Percentiles rank a stretch among this genome's conserved stretches.
Conservation (phyloP, 2,113 vertebrate genomes). For the Hyperopisus bebe region DNA sequence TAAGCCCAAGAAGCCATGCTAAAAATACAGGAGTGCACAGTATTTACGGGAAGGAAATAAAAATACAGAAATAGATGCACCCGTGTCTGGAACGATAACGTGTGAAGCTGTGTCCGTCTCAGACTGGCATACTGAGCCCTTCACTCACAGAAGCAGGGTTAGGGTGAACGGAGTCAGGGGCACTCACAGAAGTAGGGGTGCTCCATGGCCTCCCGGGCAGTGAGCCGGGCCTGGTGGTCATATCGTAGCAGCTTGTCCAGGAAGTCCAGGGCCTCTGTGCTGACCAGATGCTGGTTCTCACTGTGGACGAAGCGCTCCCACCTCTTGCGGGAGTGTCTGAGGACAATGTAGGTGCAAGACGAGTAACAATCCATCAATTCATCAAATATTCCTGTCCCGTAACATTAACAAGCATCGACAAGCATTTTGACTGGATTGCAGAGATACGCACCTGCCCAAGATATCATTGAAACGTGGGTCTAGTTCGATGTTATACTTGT, state of each 20-base stretch:
- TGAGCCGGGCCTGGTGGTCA: slow-evolving; percentile 21
- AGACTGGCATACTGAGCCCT: not conserved
- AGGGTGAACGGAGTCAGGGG: not conserved
- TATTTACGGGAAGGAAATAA: not conserved
- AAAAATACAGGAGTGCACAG: not conserved
- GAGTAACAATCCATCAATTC: not conserved
- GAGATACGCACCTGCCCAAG: slow-evolving; percentile 43
- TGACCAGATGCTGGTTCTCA: slow-evolving; percentile 25
- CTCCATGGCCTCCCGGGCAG: slow-evolving; percentile 22
- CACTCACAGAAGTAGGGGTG: slow-evolving; percentile 24
- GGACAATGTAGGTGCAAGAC: not conserved
- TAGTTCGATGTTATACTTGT: slow-evolving; percentile 52
- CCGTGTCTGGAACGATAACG: not conserved
- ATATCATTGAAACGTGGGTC: slow-evolving; percentile 51
- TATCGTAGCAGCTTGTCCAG: slow-evolving; percentile 23
- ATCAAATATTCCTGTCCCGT: not conserved
- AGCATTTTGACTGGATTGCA: not conserved
- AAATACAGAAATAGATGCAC: not conserved
- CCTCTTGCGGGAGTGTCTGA: slow-evolving; percentile 24
- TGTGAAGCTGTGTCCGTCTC: not conserved
- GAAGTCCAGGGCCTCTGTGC: slow-evolving; percentile 22
- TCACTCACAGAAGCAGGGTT: too few relatives aligned
- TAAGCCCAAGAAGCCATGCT: not conserved
- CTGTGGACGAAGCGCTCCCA: slow-evolving; percentile 25
- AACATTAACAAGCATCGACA: not conserved